phyloP scores from a whole-genome alignment of 2,113 vertebrate species.

The Paraplagusia blochii region DNA sequence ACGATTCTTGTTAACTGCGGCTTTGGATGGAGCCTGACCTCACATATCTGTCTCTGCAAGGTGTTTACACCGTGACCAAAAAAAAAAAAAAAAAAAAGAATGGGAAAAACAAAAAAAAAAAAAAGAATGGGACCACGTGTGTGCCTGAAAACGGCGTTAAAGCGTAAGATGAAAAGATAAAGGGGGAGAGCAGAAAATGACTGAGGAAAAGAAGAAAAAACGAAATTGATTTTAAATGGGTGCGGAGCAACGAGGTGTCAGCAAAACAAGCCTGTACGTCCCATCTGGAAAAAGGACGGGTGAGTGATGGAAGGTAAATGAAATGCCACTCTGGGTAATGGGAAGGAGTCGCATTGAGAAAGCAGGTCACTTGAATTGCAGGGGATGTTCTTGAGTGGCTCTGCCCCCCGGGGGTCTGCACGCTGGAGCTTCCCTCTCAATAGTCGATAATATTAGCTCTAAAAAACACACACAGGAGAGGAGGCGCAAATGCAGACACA shows the following conservation, averaged over 20 bases:
- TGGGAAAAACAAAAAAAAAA: too few species aligned
- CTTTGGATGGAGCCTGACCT: constrained; percentile 41
- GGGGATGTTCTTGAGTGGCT: constrained; percentile 69
- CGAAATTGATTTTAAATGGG: background rate
- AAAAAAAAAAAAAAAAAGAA: too few species aligned
- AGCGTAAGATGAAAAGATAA: too few species aligned
- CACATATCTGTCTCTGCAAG: constrained; percentile 25
- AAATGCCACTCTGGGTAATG: constrained; percentile 70
- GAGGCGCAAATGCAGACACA: too few species aligned
- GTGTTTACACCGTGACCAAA: constrained; percentile 15
- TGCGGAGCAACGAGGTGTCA: constrained; percentile 14
- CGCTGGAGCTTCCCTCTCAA: constrained; percentile 47
- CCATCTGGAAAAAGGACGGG: constrained; percentile 49
- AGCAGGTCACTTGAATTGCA: constrained; percentile 72
- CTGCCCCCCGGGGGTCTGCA: constrained; percentile 46
- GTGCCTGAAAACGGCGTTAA: background rate
- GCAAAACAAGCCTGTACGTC: constrained; percentile 18
- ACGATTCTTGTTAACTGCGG: constrained; percentile 50
- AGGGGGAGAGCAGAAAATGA: background rate
- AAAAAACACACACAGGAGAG: constrained; percentile 16
- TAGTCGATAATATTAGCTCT: constrained; percentile 54
- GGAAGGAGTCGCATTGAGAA: constrained; percentile 52
- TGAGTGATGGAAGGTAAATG: constrained; percentile 70
- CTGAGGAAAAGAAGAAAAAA: background rate
- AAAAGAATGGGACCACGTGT: constrained; percentile 2